phyloP scores from a whole-genome alignment of 1,140 invertebrate genomes.

The Acyrthosiphon pisum region DNA sequence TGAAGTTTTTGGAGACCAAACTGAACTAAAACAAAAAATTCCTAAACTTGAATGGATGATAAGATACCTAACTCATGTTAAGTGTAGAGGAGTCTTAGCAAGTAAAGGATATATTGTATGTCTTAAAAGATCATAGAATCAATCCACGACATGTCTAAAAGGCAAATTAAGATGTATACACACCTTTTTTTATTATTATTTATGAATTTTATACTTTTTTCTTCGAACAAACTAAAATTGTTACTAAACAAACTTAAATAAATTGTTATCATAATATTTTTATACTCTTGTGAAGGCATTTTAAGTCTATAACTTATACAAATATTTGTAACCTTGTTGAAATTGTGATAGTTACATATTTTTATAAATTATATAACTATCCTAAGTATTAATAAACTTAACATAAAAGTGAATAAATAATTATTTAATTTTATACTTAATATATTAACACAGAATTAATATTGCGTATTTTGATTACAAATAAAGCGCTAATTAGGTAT shows the following conservation, averaged over 20 bases:
- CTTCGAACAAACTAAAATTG: constrained; percentile 42
- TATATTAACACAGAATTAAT: not conserved
- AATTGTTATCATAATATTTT: constrained; percentile 37
- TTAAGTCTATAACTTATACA: constrained; percentile 15
- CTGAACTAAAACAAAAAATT: constrained; percentile 36
- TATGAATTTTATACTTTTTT: constrained; percentile 48
- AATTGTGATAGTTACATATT: not conserved
- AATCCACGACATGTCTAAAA: not conserved
- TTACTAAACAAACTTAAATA: constrained; percentile 22
- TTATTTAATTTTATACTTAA: constrained; percentile 5
- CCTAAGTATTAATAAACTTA: constrained; percentile 2
- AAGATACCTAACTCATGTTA: constrained; percentile 86
- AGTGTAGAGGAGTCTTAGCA: constrained; percentile 86
- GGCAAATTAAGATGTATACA: constrained; percentile 22
- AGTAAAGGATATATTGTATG: constrained; percentile 81
- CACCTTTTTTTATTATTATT: constrained; percentile 18
- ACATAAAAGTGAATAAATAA: constrained; percentile 2
- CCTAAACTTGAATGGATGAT: constrained; percentile 73
- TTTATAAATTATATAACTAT: not conserved
- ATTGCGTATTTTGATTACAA: not conserved
- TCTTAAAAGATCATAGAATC: constrained; percentile 33
- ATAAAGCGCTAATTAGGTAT: not conserved
- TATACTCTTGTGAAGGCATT: constrained; percentile 38
- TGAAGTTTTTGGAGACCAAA: constrained; percentile 26
- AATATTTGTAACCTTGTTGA: constrained; percentile 28